Base-by-base conservation (phyloP, 2,888 invertebrate genomes). In the Druceiella hillmani region DNA sequence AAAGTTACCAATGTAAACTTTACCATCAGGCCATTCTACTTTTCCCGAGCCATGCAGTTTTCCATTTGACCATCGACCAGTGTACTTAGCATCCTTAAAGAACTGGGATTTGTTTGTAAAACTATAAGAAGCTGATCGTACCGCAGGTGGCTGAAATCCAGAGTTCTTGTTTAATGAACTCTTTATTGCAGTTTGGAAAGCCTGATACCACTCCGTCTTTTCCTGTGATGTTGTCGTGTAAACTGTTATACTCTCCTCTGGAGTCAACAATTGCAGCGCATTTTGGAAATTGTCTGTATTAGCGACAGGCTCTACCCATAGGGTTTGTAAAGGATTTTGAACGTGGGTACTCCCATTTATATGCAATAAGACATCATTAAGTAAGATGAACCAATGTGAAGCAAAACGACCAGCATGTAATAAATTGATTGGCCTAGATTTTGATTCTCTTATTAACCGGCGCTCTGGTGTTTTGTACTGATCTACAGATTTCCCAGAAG, bases 11-110 rank as follows among this genome's bases (percentile, higher is more conserved):
- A 75, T 76, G 52, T 88, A 92, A 36, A 76, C 67, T 52, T 80
- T 80, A 1, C 88, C 87, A 62, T 90, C 88, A 1, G 77, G 70
- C 85, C 88, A 93, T 53, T 82, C 82, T 41, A 92, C 60, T 57
- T 83, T 83, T 3, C 92, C 91, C 55, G 74, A 74, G 0, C 92
- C 93, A 57, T 92, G 87, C 53, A 90, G 74, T 55, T 87, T 83
- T 0, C 87, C 90, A 55, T 81, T 82, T 41, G 80, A 60, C 92
- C 92, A 93, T 39, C 82, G 74, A 0, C 88, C 93, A 35, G 71
- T 76, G 51, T 90, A 92, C 46, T 78, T 82, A 0, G 88, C 86
- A 49, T 84, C 85, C 57, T 87, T 83, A 53, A 79, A 88, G 52
- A 76, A 74, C 1, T 74, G 59, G 56, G 76, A 79, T 57, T 85